Evolutionary conservation across 92 coral and sea anemone species (phyloP), one percentile per base, ranked within the genome.

Genomic region (Muricea muricata): DNA sequence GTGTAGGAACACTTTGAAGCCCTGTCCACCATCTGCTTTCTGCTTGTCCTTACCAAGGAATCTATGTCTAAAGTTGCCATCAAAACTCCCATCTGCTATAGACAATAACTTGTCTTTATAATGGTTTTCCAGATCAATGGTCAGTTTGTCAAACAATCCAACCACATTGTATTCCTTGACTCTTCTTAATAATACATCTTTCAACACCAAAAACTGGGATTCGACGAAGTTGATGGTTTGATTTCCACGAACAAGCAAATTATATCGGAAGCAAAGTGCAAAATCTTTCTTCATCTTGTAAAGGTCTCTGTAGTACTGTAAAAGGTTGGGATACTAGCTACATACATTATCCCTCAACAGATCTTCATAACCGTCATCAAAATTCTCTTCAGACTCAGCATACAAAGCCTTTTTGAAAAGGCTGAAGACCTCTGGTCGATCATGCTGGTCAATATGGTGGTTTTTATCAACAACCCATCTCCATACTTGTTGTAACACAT

Each of bases 1-100:
- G 3, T 52, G 58, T 52, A 3, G 58, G 58, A 52, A n/a, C n/a
- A 52, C 18, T 52, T 52, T 13, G 58, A 7, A 52, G 4, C 58
- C n/a, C 18, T 8, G 4, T 52, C 17, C 17, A 21, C 18, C n/a
- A 52, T 52, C 58, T 52, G 7, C 80, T 65, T 74, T 87, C 42
- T n/a, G n/a, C n/a, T n/a, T n/a, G n/a, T 83, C 58, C 81, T 73
- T 87, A 30, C 89, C 91, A 60, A 83, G 70, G 75, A 87, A 90
- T 45, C 89, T 84, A 31, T 71, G 67, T 65, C 93, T 90, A 88
- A 87, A 84, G 6, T 55, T 54, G 28, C 89, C 91, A 91, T 91
- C 91, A 73, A 87, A 91, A 81, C 89, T 84, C 46, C 93, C 91
- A 79, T 91, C 93, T 39, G 93, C 89, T 74, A 91, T 52, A 30